These are phyloP conservation scores for Pseudococcus viburni DNA, from an alignment of 2,888 invertebrate species.

Conservation along the genomic window DNA sequence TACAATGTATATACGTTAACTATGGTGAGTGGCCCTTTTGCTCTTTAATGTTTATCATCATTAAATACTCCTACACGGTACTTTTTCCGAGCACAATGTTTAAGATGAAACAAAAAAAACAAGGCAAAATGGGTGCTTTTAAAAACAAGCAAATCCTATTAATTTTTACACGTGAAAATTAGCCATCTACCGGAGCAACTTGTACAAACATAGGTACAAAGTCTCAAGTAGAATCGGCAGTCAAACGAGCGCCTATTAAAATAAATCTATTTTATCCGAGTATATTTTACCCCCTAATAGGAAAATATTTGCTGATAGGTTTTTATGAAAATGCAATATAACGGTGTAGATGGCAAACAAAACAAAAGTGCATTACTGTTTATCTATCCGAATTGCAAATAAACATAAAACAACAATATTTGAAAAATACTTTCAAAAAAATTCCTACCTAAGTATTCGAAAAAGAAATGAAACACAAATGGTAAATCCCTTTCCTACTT, in stretches of 20 bases:
- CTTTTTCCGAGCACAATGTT: conserved; percentile 18
- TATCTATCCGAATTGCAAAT: no score
- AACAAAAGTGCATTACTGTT: not conserved
- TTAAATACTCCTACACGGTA: conserved; percentile 30
- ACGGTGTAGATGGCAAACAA: not conserved
- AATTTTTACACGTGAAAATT: not conserved
- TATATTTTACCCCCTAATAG: not conserved
- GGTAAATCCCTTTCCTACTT: no score
- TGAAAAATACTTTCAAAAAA: no score
- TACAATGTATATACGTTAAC: conserved; percentile 34
- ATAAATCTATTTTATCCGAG: not conserved
- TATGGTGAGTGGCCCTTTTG: conserved; percentile 36
- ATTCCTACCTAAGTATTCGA: no score
- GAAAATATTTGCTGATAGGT: not conserved
- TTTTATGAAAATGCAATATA: not conserved
- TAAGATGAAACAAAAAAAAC: not conserved
- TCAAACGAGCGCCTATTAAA: not conserved
- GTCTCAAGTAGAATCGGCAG: not conserved
- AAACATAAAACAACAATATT: no score
- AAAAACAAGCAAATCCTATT: conserved; percentile 28
- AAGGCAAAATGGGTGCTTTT: not conserved
- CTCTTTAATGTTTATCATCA: conserved; percentile 32
- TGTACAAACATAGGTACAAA: not conserved
- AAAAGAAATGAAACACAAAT: no score
- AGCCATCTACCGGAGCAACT: not conserved